phyloP scores from a whole-genome alignment of 1,140 invertebrate species.

The Ostrea denselamellosa region DNA sequence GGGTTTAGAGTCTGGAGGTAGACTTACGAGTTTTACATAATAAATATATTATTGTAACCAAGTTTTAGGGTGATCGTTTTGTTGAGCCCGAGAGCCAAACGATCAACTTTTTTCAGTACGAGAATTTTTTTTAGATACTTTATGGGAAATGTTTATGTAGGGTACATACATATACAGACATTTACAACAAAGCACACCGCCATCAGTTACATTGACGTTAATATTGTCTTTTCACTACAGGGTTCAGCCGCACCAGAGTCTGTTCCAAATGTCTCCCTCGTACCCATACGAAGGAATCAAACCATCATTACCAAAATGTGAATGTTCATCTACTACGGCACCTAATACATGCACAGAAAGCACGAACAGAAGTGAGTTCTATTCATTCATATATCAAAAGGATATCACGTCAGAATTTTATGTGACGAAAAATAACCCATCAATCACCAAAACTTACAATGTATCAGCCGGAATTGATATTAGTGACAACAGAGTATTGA shows the following conservation, averaged over 20 bases:
- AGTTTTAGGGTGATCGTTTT: background rate
- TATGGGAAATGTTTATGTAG: too few species aligned
- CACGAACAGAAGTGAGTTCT: constrained; percentile 28
- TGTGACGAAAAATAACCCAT: background rate
- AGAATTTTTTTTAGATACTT: too few species aligned
- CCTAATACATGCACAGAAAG: background rate
- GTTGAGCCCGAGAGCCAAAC: too few species aligned
- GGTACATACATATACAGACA: too few species aligned
- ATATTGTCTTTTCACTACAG: background rate
- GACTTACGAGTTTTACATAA: background rate
- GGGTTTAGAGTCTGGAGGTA: background rate
- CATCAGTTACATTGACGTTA: too few species aligned
- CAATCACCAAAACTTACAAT: background rate
- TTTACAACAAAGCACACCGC: too few species aligned
- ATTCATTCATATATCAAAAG: constrained; percentile 9
- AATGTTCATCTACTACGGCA: background rate
- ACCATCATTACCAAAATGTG: background rate
- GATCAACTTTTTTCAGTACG: too few species aligned
- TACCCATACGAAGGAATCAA: constrained; percentile 1
- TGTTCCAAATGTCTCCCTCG: background rate
- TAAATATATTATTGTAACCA: background rate
- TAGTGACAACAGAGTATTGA: constrained; percentile 1
- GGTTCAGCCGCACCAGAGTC: background rate
- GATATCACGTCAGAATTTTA: background rate
- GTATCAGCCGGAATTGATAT: constrained; percentile 5